Conservation (phyloP, 2,888 invertebrate species). For the Drosophila flavopinicola region DNA sequence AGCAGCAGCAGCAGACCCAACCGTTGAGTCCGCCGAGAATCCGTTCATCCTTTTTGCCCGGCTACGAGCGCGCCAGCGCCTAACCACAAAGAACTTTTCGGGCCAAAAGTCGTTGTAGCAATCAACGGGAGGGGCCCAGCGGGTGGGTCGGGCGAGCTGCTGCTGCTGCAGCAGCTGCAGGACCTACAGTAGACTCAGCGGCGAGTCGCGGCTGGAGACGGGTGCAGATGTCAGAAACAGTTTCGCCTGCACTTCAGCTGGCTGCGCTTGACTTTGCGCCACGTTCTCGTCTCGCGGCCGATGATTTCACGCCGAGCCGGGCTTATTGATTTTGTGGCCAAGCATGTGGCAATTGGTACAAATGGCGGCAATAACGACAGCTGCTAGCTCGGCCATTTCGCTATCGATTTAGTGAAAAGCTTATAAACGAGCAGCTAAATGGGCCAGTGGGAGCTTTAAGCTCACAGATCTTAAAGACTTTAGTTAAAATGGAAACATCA, state of each 20-base stretch:
- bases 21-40: conserved; percentile 55
- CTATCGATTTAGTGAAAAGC: not conserved
- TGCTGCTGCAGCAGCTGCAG: conserved; percentile 15
- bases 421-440: not conserved
- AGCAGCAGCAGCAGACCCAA: conserved; percentile 16
- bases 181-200: conserved; percentile 4
- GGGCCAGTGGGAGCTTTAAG: no score
- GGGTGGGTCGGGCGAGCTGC: conserved; percentile 4
- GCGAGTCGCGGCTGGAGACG: conserved; percentile 8
- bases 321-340: conserved; percentile 39
- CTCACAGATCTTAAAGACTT: no score
- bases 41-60: conserved; percentile 29
- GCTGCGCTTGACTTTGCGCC: conserved; percentile 62
- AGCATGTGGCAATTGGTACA: conserved; percentile 2
- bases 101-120: conserved; percentile 73
- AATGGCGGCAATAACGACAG: conserved; percentile 3
- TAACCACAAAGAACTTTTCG: conserved; percentile 74
- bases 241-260: conserved; percentile 63
- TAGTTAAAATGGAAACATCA: no score
- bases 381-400: not conserved
- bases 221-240: conserved; percentile 70
- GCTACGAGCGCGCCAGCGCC: conserved; percentile 35
- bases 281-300: conserved; percentile 28
- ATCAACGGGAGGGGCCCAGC: conserved; percentile 52
- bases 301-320: conserved; percentile 31